These are phyloP conservation scores for Triops longicaudatus DNA, from an alignment of 1,140 invertebrate genomes.

Conservation along the genomic window DNA sequence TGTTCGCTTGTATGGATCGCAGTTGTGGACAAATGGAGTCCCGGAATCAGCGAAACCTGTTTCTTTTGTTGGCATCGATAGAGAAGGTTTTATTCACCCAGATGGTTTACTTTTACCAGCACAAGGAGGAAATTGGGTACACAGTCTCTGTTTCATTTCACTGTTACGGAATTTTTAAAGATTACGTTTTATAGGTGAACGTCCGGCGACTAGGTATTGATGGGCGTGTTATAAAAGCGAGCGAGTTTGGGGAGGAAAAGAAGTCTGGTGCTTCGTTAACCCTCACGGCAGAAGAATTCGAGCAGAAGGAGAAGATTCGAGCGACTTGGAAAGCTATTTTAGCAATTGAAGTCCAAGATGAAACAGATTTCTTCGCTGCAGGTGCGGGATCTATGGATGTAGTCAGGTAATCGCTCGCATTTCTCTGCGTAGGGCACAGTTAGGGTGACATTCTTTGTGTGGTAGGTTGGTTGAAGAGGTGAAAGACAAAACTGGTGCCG, in stretches of 20 bases:
- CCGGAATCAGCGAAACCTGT: constrained; percentile 52
- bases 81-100: constrained; percentile 61
- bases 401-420: constrained; percentile 50
- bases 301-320: constrained; percentile 50
- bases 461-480: constrained; percentile 79
- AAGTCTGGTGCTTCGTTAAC: constrained; percentile 48
- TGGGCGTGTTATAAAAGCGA: constrained; percentile 74
- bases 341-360: constrained; percentile 60
- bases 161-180: not conserved
- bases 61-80: constrained; percentile 51
- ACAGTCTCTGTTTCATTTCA: constrained; percentile 35
- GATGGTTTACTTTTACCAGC: constrained; percentile 71
- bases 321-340: constrained; percentile 79
- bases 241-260: constrained; percentile 62
- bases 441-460: constrained; percentile 28
- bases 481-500: constrained; percentile 66
- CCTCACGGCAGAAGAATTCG: constrained; percentile 66
- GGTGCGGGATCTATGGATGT: constrained; percentile 96
- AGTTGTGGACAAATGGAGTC: constrained; percentile 55
- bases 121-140: constrained; percentile 61
- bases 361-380: constrained; percentile 82
- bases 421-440: constrained; percentile 25
- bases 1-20: constrained; percentile 69
- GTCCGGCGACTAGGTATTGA: constrained; percentile 60
- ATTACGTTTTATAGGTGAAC: constrained; percentile 45